phyloP scores from a whole-genome alignment of 2,797 vertebrate genomes.

The Tauraco hartlaubi region DNA sequence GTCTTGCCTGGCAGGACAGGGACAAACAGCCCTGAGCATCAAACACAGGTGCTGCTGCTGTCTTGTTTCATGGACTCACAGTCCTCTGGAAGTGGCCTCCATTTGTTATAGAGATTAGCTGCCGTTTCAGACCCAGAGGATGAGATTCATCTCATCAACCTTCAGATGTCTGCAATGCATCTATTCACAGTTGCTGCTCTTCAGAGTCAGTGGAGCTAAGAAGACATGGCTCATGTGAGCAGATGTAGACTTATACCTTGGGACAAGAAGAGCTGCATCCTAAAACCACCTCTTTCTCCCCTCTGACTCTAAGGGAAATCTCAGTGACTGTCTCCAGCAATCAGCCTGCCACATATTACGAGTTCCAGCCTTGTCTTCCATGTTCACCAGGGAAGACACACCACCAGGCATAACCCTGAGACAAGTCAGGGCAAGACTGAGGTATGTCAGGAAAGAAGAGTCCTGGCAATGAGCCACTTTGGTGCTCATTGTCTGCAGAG shows the following conservation, averaged over 20 bases:
- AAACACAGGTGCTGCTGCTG: accelerated
- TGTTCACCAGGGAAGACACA: background rate
- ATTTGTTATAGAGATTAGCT: background rate
- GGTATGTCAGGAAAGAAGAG: background rate
- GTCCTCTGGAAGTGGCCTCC: background rate
- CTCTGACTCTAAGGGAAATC: background rate
- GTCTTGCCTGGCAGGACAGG: background rate
- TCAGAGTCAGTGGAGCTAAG: background rate
- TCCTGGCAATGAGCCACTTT: background rate
- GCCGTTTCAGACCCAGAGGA: background rate
- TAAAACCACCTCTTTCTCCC: background rate
- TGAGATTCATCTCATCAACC: background rate
- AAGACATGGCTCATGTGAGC: background rate
- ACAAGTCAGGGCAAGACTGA: background rate
- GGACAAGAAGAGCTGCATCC: background rate
- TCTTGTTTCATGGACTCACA: background rate
- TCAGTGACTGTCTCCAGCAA: background rate
- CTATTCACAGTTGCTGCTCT: background rate
- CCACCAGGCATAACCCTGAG: background rate
- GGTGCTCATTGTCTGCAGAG: accelerated
- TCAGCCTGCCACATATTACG: accelerated
- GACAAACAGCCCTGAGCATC: background rate
- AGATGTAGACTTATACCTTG: background rate
- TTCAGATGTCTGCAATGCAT: accelerated
- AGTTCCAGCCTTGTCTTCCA: background rate